A percentile compares a stretch with the other conserved stretches of the same genome.
phyloP scores from a whole-genome alignment of 1,140 invertebrate genomes.

The Xylocopa sonorina region DNA sequence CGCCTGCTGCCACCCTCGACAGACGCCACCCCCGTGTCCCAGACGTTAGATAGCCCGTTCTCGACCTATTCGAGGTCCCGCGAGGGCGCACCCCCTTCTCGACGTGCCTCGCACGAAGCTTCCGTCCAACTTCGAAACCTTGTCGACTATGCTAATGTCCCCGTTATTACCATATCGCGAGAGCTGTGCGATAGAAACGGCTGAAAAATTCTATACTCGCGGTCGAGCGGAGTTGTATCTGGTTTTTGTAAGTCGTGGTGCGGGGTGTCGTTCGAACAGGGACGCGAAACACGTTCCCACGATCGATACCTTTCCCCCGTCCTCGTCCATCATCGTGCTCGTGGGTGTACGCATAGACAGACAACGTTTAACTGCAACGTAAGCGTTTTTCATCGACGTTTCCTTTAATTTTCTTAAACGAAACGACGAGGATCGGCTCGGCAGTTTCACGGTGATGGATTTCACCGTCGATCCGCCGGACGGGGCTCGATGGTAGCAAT shows the following conservation, averaged over 20 bases:
- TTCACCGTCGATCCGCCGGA: neutral
- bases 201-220: constrained; percentile 56
- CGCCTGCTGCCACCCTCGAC: constrained; percentile 12
- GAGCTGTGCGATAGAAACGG: constrained; percentile 60
- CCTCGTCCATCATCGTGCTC: no score
- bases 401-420: constrained; percentile 38
- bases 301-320: neutral
- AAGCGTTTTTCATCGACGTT: neutral
- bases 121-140: constrained; percentile 21
- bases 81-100: constrained; percentile 45
- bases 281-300: no score
- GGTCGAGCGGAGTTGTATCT: neutral
- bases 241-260: no score
- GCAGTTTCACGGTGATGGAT: constrained; percentile 21
- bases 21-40: neutral
- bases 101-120: constrained; percentile 7
- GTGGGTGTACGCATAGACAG: neutral
- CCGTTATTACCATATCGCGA: constrained; percentile 59
- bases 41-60: constrained; percentile 60
- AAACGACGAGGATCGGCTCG: neutral
- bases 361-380: neutral
- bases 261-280: no score
- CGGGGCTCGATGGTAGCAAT: constrained; percentile 44
- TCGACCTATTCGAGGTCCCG: constrained; percentile 58
- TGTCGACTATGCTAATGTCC: constrained; percentile 62